Base-by-base conservation (phyloP, 2,797 vertebrate genomes). In the Cyclura pinguis region DNA sequence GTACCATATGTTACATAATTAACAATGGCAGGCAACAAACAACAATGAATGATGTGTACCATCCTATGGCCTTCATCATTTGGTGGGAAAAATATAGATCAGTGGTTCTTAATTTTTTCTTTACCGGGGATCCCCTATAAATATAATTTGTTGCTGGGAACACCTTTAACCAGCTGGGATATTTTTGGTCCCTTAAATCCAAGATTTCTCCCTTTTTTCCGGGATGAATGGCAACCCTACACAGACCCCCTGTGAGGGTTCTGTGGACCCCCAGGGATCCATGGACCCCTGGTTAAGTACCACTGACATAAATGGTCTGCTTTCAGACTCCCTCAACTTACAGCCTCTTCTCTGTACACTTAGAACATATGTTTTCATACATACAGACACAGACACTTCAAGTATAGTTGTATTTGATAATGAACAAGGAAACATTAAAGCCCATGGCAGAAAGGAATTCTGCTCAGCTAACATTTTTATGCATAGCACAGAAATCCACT, bases 281-380 rank as follows among this genome's bases (percentile, higher is more conserved):
- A 47, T 47, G 42, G 42, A 47, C 42, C 42, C 42, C 42, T 47
- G 42, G 42, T 47, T 47, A 47, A 47, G 42, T 47, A 47, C 42
- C 42, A 47, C 42, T 47, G 42, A 47, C 42, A 47, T 4, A 47
- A 47, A 47, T 47, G 24, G 67, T 84, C 59, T 84, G 13, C 47
- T 14, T 84, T 64, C 16, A 67, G 62, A 67, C 42, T 42, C 24
- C 0, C 9, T 64, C 32, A 80, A 73, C 18, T 77, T 74, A 72
- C 10, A n/a, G 52, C 80, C 62, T 69, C 69, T 69, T 29, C 52
- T n/a, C 94, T 87, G 67, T 88, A 92, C n/a, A 0, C 90, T 13
- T 57, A 87, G 90, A 89, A 80, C 52, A 94, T 94, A 91, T 90
- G 77, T 93, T 87, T 93, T 85, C 86, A 94, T 93, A 90, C 64